phyloP scores from a whole-genome alignment of 2,888 invertebrate genomes.

The Agriopis marginaria region DNA sequence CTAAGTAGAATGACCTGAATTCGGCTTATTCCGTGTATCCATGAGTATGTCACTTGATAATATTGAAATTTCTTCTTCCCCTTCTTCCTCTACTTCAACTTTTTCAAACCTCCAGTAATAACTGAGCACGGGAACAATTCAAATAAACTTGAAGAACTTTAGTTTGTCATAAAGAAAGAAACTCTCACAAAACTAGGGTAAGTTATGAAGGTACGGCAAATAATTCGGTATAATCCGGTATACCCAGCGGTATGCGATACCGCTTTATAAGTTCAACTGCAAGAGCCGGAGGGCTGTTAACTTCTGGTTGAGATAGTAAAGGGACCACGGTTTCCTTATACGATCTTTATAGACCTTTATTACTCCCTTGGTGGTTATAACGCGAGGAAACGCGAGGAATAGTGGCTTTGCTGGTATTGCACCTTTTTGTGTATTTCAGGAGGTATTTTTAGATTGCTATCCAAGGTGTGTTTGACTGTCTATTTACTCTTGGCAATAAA shows the following conservation, averaged over 20 bases:
- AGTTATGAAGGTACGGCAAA: constrained; percentile 4
- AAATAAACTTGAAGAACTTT: not conserved
- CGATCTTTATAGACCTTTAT: constrained; percentile 33
- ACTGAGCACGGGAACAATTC: not conserved
- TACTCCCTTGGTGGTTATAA: constrained; percentile 31
- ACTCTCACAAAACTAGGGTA: constrained; percentile 16
- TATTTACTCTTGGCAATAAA: constrained; percentile 1
- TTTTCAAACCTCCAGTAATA: not conserved
- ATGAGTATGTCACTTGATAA: too few relatives aligned
- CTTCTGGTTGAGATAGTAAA: constrained; percentile 36
- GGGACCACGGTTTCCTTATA: constrained; percentile 30
- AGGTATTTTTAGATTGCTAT: constrained; percentile 9
- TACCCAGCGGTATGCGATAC: constrained; percentile 25
- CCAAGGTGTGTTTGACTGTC: not conserved
- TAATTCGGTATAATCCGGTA: constrained; percentile 28
- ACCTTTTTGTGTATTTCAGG: constrained; percentile 6
- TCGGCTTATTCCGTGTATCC: too few relatives aligned
- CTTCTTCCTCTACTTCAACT: not conserved
- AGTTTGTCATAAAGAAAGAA: constrained; percentile 14
- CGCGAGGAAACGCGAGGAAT: constrained; percentile 16
- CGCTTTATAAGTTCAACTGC: constrained; percentile 27
- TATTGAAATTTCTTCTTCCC: too few relatives aligned
- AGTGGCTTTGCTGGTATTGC: constrained; percentile 19
- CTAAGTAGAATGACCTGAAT: too few relatives aligned
- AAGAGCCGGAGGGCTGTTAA: constrained; percentile 32